Conservation (phyloP, 2,797 vertebrate genomes). For the Hemitrygon akajei region DNA sequence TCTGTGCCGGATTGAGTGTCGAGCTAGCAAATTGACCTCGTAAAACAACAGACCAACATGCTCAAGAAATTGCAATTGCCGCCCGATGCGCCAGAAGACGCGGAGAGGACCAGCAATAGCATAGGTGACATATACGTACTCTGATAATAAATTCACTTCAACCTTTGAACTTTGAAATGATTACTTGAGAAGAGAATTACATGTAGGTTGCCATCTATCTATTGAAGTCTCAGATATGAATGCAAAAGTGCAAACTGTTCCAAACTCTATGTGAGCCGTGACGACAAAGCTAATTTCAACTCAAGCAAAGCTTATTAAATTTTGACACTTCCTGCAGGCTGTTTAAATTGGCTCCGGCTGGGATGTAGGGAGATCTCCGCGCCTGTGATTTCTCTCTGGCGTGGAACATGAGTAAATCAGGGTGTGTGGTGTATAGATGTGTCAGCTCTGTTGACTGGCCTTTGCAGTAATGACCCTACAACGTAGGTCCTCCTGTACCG, state of each 20-base stretch:
- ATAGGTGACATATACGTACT: too few relatives aligned
- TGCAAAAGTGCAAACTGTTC: conserved; percentile 48
- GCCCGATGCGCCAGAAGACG: too few relatives aligned
- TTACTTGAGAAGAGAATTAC: not conserved
- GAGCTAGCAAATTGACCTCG: too few relatives aligned
- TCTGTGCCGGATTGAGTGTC: too few relatives aligned
- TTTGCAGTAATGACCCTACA: conserved; percentile 17
- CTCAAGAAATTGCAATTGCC: too few relatives aligned
- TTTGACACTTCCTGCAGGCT: conserved; percentile 43
- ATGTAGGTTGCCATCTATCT: conserved; percentile 35
- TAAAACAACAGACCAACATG: too few relatives aligned
- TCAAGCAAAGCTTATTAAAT: conserved; percentile 45
- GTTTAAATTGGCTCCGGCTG: conserved; percentile 47
- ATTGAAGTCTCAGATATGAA: conserved; percentile 39
- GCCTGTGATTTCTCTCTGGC: conserved; percentile 40
- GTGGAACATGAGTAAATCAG: conserved; percentile 5
- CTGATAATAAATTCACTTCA: too few relatives aligned
- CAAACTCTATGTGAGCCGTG: conserved; percentile 38
- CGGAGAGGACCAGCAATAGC: too few relatives aligned
- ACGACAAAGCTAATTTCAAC: conserved; percentile 43
- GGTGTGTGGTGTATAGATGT: conserved; percentile 38
- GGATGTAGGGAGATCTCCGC: conserved; percentile 39
- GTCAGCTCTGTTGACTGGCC: conserved; percentile 10
- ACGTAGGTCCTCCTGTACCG: too few relatives aligned
- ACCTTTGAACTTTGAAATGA: not conserved